Evolutionary conservation across 2,888 invertebrate genomes (phyloP).

Genomic region (Ischnus inquisitorius): DNA sequence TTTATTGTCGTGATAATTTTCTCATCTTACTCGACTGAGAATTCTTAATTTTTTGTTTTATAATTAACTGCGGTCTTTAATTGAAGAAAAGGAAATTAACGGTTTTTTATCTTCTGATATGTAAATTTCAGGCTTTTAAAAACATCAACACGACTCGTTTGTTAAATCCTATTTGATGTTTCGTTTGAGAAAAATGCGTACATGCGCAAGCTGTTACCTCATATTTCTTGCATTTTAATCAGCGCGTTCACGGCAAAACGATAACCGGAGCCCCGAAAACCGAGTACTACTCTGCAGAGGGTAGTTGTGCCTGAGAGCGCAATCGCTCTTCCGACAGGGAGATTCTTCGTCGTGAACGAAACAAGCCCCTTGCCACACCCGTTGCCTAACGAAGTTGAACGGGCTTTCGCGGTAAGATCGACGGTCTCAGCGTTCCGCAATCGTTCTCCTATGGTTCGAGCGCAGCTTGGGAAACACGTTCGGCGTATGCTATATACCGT

Average conservation of each 20-base stretch:
- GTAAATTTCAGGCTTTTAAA: neutral
- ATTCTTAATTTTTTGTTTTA: no score
- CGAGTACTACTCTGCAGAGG: slow-evolving; percentile 5
- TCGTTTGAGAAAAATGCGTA: neutral
- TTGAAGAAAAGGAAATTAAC: no score
- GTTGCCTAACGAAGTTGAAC: slow-evolving; percentile 52
- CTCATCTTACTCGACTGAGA: no score
- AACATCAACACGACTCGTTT: neutral
- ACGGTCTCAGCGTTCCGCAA: slow-evolving; percentile 10
- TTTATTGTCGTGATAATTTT: no score
- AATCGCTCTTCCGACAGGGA: slow-evolving; percentile 42
- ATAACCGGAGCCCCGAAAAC: slow-evolving; percentile 8
- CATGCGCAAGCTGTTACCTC: neutral
- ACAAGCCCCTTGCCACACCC: slow-evolving; percentile 47
- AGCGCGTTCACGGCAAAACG: neutral
- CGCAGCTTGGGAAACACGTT: slow-evolving; percentile 38
- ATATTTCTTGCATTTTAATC: slow-evolving; percentile 8
- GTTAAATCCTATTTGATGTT: neutral
- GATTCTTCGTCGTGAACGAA: slow-evolving; percentile 40
- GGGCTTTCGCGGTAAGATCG: slow-evolving; percentile 40
- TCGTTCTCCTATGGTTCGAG: slow-evolving; percentile 24
- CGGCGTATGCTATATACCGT: slow-evolving; percentile 11
- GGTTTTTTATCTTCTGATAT: no score
- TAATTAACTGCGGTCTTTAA: no score
- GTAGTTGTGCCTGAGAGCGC: slow-evolving; percentile 16